Evolutionary conservation across 1,140 invertebrate species (phyloP).

Genomic region (Cyphomyrmex costatus): DNA sequence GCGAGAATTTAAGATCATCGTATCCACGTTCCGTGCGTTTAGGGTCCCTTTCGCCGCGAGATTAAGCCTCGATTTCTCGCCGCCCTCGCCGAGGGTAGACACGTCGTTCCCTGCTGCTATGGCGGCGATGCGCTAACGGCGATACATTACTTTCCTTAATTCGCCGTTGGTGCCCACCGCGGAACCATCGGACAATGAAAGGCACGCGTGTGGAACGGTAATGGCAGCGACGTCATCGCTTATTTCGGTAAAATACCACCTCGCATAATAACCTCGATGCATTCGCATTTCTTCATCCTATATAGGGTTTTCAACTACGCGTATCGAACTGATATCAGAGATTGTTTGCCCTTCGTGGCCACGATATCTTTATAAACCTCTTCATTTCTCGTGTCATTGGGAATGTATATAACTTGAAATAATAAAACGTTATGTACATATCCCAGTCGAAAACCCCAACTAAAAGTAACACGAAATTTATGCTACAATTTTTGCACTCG

Average conservation of each 20-base stretch:
- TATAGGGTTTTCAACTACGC: neutral
- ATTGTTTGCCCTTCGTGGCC: neutral
- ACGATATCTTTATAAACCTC: neutral
- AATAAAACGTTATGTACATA: neutral
- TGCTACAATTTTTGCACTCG: no score
- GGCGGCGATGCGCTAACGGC: constrained; percentile 59
- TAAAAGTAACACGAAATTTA: no score
- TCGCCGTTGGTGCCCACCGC: constrained; percentile 70
- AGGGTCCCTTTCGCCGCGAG: constrained; percentile 70
- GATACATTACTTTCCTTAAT: constrained; percentile 77
- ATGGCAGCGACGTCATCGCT: constrained; percentile 27
- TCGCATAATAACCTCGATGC: no score
- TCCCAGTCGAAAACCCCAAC: no score
- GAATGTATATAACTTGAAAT: neutral
- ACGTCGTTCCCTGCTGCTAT: constrained; percentile 31
- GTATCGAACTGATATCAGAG: neutral
- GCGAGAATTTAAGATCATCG: constrained; percentile 78
- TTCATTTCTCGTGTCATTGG: neutral
- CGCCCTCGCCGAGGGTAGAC: constrained; percentile 63
- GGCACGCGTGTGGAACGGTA: constrained; percentile 54
- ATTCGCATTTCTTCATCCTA: neutral
- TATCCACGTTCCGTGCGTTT: constrained; percentile 73
- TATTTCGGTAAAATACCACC: constrained; percentile 41
- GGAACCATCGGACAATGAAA: constrained; percentile 75
- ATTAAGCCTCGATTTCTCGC: constrained; percentile 68